Evolutionary conservation across 1,140 invertebrate genomes (phyloP).

Genomic region (Zaprionus vittiger): DNA sequence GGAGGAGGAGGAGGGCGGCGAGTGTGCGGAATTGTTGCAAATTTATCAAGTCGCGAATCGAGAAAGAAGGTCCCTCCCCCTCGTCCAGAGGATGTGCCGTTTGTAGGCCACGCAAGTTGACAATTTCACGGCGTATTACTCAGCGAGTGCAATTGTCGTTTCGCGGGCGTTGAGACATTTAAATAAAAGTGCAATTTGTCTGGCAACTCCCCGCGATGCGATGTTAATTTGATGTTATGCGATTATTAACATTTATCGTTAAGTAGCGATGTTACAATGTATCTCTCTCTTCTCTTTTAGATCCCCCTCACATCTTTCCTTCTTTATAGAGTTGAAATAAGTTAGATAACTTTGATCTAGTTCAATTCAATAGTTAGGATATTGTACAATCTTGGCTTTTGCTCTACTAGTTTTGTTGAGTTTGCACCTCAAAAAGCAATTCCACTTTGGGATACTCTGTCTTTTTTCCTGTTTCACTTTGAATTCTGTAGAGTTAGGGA

Average conservation of each 20-base stretch:
- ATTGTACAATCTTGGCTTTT: not conserved
- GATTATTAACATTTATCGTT: conserved; percentile 60
- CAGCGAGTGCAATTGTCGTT: conserved; percentile 55
- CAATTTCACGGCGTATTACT: conserved; percentile 80
- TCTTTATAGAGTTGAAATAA: not conserved
- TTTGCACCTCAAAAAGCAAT: not conserved
- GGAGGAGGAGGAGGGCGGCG: conserved; percentile 32
- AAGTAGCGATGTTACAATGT: not conserved
- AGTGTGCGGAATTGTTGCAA: conserved; percentile 78
- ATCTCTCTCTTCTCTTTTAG: not conserved
- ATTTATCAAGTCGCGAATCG: conserved; percentile 78
- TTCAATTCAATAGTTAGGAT: not conserved
- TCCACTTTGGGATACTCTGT: no score
- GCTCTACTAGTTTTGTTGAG: not conserved
- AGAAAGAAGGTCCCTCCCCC: conserved; percentile 8
- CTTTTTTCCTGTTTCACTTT: not conserved
- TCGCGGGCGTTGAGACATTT: conserved; percentile 54
- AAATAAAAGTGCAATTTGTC: conserved; percentile 80
- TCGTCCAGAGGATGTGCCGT: not conserved
- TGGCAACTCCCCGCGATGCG: conserved; percentile 6
- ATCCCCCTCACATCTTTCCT: not conserved
- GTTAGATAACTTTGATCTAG: not conserved
- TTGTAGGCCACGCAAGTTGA: conserved; percentile 25
- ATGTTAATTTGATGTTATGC: conserved; percentile 76
- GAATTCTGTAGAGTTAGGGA: not conserved